Percentiles rank a stretch among this genome's conserved stretches.
Conservation (phyloP, 23 tunicate genomes). For the Phallusia fumigata region DNA sequence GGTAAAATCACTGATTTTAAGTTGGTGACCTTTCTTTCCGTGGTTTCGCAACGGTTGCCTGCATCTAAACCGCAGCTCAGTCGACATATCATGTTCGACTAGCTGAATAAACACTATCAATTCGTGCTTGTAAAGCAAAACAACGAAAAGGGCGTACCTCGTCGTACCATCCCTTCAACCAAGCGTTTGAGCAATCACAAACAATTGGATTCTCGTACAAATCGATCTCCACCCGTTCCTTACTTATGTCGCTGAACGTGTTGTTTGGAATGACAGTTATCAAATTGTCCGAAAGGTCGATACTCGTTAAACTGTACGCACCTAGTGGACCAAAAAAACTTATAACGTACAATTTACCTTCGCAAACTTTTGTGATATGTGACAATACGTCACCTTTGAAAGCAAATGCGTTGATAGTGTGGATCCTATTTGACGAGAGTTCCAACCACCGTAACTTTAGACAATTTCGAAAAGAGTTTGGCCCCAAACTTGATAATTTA, state of each 20-base stretch:
- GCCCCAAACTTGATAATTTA: constrained; percentile 10
- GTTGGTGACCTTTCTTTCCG: constrained; percentile 33
- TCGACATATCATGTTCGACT: constrained; percentile 29
- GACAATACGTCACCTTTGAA: constrained; percentile 29
- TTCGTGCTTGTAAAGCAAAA: not conserved
- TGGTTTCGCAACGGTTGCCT: constrained; percentile 58
- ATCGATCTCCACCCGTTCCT: constrained; percentile 38
- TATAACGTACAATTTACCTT: not conserved
- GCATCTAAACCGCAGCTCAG: constrained; percentile 54
- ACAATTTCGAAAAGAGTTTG: constrained; percentile 23
- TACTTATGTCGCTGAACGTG: constrained; percentile 35
- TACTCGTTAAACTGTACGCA: constrained; percentile 12
- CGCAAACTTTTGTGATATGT: not conserved
- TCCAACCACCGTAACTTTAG: constrained; percentile 29
- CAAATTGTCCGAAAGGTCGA: constrained; percentile 74
- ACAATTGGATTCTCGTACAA: constrained; percentile 66
- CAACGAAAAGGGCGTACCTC: constrained; percentile 19
- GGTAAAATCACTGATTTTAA: constrained; percentile 30
- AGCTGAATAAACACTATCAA: constrained; percentile 17
- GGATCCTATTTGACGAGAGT: constrained; percentile 36
- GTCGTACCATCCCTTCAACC: constrained; percentile 47
- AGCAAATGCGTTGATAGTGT: constrained; percentile 24
- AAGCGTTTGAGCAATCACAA: constrained; percentile 54
- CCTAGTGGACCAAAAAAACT: constrained; percentile 29
- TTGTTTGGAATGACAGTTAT: constrained; percentile 26